Percentiles rank a stretch among this genome's conserved stretches.
Evolutionary conservation across 2,888 invertebrate species (phyloP).

Genomic region (Invenusta paracnida): DNA sequence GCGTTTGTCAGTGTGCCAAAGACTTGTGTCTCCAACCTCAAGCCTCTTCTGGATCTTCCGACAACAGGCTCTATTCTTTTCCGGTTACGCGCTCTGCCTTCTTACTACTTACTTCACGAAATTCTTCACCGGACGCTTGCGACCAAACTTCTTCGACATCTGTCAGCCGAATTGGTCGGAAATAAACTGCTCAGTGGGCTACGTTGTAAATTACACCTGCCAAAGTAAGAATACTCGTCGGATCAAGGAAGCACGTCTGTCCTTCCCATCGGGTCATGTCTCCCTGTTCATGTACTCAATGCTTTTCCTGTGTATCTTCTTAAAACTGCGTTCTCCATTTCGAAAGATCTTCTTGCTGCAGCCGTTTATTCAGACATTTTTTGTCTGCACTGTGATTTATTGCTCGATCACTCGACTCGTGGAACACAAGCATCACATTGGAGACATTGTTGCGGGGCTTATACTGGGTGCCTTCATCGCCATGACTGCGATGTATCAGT

Average conservation of each 20-base stretch:
- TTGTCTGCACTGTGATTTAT: neutral
- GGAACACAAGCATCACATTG: neutral
- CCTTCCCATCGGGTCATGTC: neutral
- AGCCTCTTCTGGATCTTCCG: neutral
- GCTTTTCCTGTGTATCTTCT: neutral
- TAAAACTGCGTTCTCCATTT: neutral
- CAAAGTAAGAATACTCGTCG: neutral
- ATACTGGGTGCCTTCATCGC: neutral
- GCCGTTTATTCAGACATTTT: neutral
- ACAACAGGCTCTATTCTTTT: neutral
- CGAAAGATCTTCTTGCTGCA: neutral
- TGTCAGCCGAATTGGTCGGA: neutral
- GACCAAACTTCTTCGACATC: neutral
- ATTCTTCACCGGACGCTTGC: neutral
- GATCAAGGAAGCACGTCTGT: neutral
- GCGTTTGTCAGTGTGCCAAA: too few species aligned
- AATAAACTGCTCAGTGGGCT: neutral
- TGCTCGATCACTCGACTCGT: neutral
- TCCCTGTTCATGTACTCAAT: neutral
- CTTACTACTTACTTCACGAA: neutral
- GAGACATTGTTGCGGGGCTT: neutral
- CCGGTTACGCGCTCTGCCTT: neutral
- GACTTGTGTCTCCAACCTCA: too few species aligned
- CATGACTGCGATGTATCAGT: too few species aligned
- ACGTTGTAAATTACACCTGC: neutral